Evolutionary conservation across 2,797 vertebrate species (phyloP).

Genomic region (Paratrypauchen microcephalus): DNA sequence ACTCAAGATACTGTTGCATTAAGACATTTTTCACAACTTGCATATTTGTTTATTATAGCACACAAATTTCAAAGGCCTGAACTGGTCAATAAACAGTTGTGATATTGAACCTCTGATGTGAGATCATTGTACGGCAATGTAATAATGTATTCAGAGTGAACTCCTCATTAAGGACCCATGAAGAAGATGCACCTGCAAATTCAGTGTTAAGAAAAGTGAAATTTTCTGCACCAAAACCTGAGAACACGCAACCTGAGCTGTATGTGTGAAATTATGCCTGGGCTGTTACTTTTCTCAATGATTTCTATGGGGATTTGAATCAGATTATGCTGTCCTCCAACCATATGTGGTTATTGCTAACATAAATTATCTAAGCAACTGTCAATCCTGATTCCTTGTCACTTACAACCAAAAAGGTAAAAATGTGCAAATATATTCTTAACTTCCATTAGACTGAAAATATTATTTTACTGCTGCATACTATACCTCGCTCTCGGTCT

Average conservation of each 20-base stretch:
- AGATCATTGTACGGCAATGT: conserved; percentile 13
- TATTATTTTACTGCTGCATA: neutral
- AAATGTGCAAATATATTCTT: neutral
- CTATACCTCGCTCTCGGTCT: neutral
- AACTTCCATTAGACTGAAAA: neutral
- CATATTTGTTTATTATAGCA: neutral
- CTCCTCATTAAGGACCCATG: conserved; percentile 21
- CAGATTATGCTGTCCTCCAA: neutral
- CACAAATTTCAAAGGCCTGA: neutral
- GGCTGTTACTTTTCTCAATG: neutral
- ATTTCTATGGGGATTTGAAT: neutral
- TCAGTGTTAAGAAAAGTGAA: neutral
- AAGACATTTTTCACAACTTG: neutral
- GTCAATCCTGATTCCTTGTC: neutral
- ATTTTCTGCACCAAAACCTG: neutral
- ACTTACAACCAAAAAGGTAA: neutral
- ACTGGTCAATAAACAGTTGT: conserved; percentile 25
- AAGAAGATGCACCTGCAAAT: conserved; percentile 16
- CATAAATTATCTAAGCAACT: neutral
- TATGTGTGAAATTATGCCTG: neutral
- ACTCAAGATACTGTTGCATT: neutral
- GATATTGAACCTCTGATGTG: conserved; percentile 32
- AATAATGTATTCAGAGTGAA: conserved; percentile 24
- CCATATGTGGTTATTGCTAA: neutral
- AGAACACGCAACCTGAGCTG: neutral